These are phyloP conservation scores for Drosophila demipolita DNA, from an alignment of 2,888 invertebrate species.

Conservation along the genomic window DNA sequence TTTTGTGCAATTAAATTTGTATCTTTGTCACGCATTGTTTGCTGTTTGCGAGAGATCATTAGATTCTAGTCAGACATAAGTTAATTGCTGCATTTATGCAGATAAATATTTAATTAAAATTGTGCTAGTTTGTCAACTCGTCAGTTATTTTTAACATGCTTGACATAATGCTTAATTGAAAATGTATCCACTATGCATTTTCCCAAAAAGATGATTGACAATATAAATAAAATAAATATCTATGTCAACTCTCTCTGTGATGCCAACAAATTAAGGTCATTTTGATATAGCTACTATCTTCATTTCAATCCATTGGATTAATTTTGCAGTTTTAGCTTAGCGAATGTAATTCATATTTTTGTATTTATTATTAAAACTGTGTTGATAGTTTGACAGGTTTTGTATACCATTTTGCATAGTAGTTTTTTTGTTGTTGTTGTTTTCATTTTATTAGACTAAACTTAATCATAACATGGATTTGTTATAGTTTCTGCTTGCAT, in stretches of 20 bases:
- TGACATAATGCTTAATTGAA: conserved; percentile 3
- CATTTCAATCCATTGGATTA: neutral
- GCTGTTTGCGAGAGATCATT: neutral
- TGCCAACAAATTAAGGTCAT: neutral
- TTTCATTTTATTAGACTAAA: neutral
- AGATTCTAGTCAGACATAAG: neutral
- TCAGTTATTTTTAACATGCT: neutral
- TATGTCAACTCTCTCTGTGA: neutral
- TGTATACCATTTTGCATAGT: neutral
- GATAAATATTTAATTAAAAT: conserved; percentile 35
- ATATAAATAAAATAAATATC: neutral
- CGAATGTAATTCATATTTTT: neutral
- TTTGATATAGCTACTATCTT: neutral
- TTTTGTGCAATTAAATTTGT: conserved; percentile 2
- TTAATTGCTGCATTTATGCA: conserved; percentile 7
- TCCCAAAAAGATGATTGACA: neutral
- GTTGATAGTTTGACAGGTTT: conserved; percentile 1
- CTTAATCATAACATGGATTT: neutral
- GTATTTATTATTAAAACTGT: neutral
- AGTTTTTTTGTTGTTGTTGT: neutral
- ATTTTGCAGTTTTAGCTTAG: neutral
- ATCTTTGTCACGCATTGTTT: conserved; percentile 1
- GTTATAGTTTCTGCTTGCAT: neutral
- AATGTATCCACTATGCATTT: neutral
- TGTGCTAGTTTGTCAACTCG: neutral